Evolutionary conservation across 1,140 invertebrate species (phyloP), one percentile per base, ranked within the genome.

Genomic region (Reticulitermes speratus): DNA sequence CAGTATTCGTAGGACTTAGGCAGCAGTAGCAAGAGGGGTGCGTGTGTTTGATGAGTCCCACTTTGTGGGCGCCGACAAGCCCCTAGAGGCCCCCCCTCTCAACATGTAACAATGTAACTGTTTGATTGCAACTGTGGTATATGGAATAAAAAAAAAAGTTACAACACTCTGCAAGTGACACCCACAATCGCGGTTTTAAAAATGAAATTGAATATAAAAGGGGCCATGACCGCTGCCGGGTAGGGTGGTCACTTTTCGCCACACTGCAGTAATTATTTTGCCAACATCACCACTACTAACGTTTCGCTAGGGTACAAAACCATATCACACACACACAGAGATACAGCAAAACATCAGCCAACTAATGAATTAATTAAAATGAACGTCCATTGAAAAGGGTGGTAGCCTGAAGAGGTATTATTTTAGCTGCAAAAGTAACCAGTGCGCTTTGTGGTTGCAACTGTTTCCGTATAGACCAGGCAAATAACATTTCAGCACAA

Each of bases 291-390:
- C 65, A 30, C 65, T 25, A 75, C n/a, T 75, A 75, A 75, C 65
- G 65, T 75, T 75, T 30, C 65, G 65, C 25, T 14, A 0, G 65
- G 65, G 65, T 75, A 75, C n/a, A 75, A 75, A 75, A 75, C 65
- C 65, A 75, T 75, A 75, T 75, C 65, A 75, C 65, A 75, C 59
- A 65, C n/a, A 75, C 25, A 75, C 25, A 75, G 65, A 16, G 65
- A 75, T 75, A 75, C 52, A 55, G 52, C 19, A 55, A 55, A 55
- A 55, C 65, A 75, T 75, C 65, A 75, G 65, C 65, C 65, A 75
- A 75, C n/a, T 75, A 75, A 75, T 75, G 65, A 75, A 75, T 75
- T 75, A 75, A 75, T 75, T 75, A 75, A 75, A 75, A 75, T 75
- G 65, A 75, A 75, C 65, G 65, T 75, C 65, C 65, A 75, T 11